Percentiles rank a stretch among this genome's conserved stretches.
These are phyloP conservation scores for Cuculus canorus DNA, from an alignment of 2,797 vertebrate genomes.

Conservation along the genomic window DNA sequence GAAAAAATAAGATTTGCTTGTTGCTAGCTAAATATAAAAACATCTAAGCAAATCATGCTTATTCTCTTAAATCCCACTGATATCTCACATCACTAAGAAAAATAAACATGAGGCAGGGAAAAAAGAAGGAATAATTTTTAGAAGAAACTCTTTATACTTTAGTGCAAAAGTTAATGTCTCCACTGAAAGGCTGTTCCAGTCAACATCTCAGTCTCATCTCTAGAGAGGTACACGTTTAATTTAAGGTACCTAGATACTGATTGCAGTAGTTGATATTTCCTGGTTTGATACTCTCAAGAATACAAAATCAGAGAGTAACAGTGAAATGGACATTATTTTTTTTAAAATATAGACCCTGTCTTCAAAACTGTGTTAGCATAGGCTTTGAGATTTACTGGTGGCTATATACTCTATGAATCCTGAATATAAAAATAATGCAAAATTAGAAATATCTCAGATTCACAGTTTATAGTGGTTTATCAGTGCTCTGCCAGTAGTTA, in stretches of 20 bases:
- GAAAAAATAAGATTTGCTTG: neutral
- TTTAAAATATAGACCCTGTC: neutral
- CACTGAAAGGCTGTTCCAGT: neutral
- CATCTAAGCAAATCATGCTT: neutral
- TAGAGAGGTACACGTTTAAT: neutral
- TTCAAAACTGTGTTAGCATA: neutral
- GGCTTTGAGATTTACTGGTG: neutral
- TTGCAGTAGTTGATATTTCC: neutral
- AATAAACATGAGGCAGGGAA: neutral
- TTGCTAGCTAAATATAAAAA: neutral
- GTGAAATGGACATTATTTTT: neutral
- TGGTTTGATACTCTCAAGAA: neutral
- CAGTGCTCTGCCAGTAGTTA: neutral
- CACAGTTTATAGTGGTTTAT: neutral
- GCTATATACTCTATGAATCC: neutral
- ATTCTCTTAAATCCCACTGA: neutral
- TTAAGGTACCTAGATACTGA: neutral
- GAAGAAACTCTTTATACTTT: neutral
- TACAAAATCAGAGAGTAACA: neutral
- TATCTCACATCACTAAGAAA: neutral
- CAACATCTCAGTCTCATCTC: neutral
- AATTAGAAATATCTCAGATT: neutral
- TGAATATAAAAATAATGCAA: neutral
- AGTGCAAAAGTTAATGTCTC: neutral
- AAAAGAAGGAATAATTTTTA: neutral